phyloP scores from a whole-genome alignment of 2,113 vertebrate species.

The Callithrix jacchus region DNA sequence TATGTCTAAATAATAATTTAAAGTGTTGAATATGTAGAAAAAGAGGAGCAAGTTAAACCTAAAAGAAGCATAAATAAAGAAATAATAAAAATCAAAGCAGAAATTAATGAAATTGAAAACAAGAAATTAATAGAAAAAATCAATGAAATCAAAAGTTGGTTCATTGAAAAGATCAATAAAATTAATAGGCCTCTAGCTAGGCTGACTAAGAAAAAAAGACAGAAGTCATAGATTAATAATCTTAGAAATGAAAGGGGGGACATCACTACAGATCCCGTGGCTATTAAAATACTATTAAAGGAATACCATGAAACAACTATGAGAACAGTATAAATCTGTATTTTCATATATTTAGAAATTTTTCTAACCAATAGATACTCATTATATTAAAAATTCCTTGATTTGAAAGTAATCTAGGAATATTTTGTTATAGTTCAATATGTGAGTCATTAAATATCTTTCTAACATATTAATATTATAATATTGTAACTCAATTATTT shows the following conservation, averaged over 20 bases:
- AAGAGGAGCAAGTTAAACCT: neutral
- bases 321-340: neutral
- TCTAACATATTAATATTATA: neutral
- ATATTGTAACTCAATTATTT: neutral
- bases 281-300: neutral
- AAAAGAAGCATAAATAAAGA: neutral
- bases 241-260: neutral
- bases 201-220: neutral
- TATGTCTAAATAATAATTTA: neutral
- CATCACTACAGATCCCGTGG: neutral
- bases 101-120: neutral
- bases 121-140: neutral
- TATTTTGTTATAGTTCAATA: neutral
- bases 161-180: neutral
- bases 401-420: neutral
- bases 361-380: neutral
- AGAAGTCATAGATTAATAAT: neutral
- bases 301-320: neutral
- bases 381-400: neutral
- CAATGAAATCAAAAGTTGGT: neutral
- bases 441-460: neutral
- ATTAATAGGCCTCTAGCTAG: neutral
- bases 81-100: neutral
- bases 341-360: neutral
- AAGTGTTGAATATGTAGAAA: neutral